Conservation (phyloP, 2,797 vertebrate species). For the Leptodactylus fallax region DNA sequence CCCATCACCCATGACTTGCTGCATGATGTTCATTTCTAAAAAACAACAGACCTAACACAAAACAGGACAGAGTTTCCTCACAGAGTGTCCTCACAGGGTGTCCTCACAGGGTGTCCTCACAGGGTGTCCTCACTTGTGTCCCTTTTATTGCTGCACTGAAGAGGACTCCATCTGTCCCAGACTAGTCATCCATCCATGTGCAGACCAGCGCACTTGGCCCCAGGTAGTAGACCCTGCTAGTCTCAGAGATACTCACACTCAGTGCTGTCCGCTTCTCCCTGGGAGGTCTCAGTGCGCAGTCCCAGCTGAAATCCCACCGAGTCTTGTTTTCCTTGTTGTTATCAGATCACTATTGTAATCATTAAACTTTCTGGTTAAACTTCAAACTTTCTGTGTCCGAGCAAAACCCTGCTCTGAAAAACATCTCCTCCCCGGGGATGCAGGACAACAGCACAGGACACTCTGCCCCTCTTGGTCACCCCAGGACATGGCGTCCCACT, state of each 20-base stretch:
- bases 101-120: too few species aligned
- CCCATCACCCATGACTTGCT: too few species aligned
- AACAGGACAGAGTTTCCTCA: too few species aligned
- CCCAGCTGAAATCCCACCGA: background rate
- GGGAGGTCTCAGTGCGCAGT: background rate
- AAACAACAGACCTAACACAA: too few species aligned
- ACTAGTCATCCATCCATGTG: too few species aligned
- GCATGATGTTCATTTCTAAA: too few species aligned
- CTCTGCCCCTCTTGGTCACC: background rate
- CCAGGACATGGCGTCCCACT: background rate
- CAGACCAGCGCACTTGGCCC: too few species aligned
- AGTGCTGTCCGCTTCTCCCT: background rate
- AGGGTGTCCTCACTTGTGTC: too few species aligned
- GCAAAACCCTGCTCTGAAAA: background rate
- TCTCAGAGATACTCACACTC: background rate
- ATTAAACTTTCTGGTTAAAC: constrained; percentile 49
- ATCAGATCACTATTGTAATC: constrained; percentile 33
- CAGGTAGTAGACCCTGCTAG: too few species aligned
- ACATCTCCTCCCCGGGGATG: background rate
- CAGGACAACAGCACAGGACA: background rate
- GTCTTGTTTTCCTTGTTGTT: constrained; percentile 21
- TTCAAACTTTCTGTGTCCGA: constrained; percentile 1
- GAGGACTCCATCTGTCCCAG: too few species aligned
- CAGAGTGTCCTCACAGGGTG: too few species aligned
- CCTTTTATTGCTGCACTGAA: too few species aligned